Evolutionary conservation across 2,888 invertebrate species (phyloP), one percentile per base, ranked within the genome.

Genomic region (Anoncus sp.): DNA sequence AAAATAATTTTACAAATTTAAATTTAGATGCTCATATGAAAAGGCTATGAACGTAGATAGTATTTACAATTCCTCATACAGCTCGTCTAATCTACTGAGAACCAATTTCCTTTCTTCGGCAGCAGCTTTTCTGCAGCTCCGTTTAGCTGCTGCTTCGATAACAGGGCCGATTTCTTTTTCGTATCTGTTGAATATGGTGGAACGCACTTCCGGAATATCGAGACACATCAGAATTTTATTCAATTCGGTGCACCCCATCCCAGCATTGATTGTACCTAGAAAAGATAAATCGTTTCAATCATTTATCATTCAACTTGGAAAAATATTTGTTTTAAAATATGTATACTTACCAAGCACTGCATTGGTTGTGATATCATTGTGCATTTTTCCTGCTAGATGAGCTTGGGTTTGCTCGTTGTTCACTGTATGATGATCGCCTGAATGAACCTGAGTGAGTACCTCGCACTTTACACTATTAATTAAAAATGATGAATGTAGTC

Each of bases 191-290:
- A 45, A 72, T 12, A 63, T 27, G n/a, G 12, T 72, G 22, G 9
- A 51, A 22, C 45, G 35, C 40, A 72, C 2, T 51, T 43, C 24
- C 9, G 62, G 43, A 53, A 62, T 53, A 24, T 72, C 55, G 16
- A 72, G 53, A 40, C 43, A 72, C 62, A 60, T 62, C 24, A 62
- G 53, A 63, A 72, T 51, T 43, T 63, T 72, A 45, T 73, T 73
- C 9, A 73, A 27, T 43, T 53, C 73, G 3, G 47, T 55, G 47
- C 55, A 65, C 18, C 73, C 73, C 27, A 65, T 47, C 31, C 73
- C 65, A 73, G 55, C 65, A 73, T 65, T 53, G 38, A 73, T 18
- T 45, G 62, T 63, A 62, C 67, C 72, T 77, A 31, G 35, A 65
- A 73, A 63, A 63, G 40, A 59, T 14, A 22, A 40, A 59, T 59